A percentile compares a stretch with the other conserved stretches of the same genome.
phyloP scores from a whole-genome alignment of 2,113 vertebrate species.

The Tetrao urogallus region DNA sequence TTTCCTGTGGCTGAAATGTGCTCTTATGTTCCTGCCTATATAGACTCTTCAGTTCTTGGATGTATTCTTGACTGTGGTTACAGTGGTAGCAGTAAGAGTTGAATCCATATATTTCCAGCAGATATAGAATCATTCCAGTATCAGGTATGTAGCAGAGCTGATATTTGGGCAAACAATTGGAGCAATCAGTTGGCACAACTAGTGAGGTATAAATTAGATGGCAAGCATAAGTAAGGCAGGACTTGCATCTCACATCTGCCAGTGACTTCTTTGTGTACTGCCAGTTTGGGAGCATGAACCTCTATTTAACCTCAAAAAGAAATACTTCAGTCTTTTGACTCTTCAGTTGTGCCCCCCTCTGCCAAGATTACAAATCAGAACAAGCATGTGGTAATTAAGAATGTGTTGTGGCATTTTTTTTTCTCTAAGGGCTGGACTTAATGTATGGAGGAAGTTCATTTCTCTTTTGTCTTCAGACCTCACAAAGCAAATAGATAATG shows the following conservation, averaged over 20 bases:
- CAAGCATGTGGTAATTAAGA: not conserved
- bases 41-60: not conserved
- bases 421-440: not conserved
- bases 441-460: not conserved
- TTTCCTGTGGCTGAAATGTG: not conserved
- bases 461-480: not conserved
- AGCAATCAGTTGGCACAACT: not conserved
- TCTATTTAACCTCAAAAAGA: not conserved
- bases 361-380: not conserved
- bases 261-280: not conserved
- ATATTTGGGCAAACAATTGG: not conserved
- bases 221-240: not conserved
- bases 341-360: not conserved
- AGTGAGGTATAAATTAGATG: not conserved
- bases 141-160: accelerated
- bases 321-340: not conserved
- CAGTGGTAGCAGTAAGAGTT: not conserved
- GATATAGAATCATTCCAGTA: not conserved
- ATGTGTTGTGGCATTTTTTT: not conserved
- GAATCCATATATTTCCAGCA: not conserved
- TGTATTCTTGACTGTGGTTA: not conserved
- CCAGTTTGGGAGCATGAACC: not conserved
- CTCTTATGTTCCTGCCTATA: accelerated
- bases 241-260: not conserved
- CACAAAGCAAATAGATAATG: not conserved